Conservation (phyloP, 2,113 vertebrate species). For the Triplophysa siluroides region DNA sequence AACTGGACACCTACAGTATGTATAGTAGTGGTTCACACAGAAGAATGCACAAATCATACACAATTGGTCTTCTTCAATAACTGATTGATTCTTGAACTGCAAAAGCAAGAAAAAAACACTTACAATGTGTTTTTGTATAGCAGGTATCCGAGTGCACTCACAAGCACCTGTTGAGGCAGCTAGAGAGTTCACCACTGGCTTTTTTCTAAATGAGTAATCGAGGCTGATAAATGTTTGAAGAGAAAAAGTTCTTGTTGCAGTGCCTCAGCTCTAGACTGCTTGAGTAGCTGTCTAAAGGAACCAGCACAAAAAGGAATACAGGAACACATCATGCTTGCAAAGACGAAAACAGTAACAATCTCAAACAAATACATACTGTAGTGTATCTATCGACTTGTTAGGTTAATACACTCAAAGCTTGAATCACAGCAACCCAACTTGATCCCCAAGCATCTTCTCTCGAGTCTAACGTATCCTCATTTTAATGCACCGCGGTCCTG, state of each 20-base stretch:
- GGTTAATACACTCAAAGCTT: background rate
- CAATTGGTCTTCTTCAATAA: too few species aligned
- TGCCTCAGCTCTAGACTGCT: background rate
- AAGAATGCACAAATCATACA: too few species aligned
- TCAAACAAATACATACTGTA: background rate
- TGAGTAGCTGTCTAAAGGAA: background rate
- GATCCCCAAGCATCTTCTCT: slow-evolving; percentile 5
- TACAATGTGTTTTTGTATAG: too few species aligned
- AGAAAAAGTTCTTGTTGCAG: background rate
- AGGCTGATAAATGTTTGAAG: slow-evolving; percentile 34
- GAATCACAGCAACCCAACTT: background rate
- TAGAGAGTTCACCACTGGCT: background rate
- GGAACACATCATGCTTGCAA: background rate
- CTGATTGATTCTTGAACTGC: too few species aligned
- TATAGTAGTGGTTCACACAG: too few species aligned
- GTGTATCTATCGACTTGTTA: too few species aligned
- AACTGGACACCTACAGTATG: too few species aligned
- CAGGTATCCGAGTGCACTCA: background rate
- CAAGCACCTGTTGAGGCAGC: background rate
- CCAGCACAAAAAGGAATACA: background rate
- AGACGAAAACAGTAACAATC: background rate
- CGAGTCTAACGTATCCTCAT: slow-evolving; percentile 18
- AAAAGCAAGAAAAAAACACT: too few species aligned
- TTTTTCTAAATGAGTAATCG: background rate
- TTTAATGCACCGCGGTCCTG: slow-evolving; percentile 47